These are phyloP conservation scores for Momotus momota DNA, from an alignment of 2,797 vertebrate genomes.

Conservation along the genomic window DNA sequence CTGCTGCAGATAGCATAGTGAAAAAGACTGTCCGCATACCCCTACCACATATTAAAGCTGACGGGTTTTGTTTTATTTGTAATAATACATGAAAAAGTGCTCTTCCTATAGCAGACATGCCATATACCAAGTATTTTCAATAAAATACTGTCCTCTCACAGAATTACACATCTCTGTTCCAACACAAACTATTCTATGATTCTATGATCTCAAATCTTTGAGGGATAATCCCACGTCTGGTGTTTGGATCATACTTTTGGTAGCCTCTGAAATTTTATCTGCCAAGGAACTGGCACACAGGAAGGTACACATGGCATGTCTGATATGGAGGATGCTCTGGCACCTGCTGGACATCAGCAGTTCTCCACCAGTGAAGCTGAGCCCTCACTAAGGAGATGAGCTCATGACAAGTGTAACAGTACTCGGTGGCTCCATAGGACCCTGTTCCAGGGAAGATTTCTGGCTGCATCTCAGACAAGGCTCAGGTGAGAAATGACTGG, in stretches of 20 bases:
- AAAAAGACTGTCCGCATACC: background rate
- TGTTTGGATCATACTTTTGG: background rate
- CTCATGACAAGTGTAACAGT: background rate
- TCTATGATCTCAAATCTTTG: background rate
- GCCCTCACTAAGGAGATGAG: background rate
- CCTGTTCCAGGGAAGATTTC: background rate
- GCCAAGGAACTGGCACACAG: background rate
- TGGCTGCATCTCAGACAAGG: background rate
- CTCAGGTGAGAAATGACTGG: background rate
- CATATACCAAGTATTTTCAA: background rate
- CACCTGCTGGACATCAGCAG: background rate
- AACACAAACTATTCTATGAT: background rate
- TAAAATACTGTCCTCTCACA: background rate
- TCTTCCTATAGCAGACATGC: background rate
- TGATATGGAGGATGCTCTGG: background rate
- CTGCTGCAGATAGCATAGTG: background rate
- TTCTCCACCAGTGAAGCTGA: background rate
- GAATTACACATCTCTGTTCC: background rate
- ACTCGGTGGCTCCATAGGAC: fast-evolving
- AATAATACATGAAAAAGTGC: background rate
- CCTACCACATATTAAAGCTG: background rate
- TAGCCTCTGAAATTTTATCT: background rate
- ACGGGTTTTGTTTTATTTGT: background rate
- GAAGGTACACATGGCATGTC: background rate
- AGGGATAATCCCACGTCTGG: background rate